Evolutionary conservation across 2,797 vertebrate species (phyloP).

Genomic region (Avahi laniger): DNA sequence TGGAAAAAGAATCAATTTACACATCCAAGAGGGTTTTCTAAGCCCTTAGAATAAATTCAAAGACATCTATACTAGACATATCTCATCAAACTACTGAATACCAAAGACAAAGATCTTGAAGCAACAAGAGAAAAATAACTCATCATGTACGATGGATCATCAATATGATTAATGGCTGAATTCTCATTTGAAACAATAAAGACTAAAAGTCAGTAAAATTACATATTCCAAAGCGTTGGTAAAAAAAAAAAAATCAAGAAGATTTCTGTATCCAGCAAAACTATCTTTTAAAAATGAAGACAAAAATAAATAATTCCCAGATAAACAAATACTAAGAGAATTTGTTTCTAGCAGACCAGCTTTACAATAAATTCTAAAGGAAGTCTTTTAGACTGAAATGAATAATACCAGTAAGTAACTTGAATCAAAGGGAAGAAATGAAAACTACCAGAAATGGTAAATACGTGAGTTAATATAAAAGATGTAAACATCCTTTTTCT

Average conservation of each 20-base stretch:
- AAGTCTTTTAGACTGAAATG: neutral
- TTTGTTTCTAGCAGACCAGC: neutral
- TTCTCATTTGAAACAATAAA: neutral
- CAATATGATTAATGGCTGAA: neutral
- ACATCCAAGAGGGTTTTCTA: neutral
- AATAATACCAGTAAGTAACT: neutral
- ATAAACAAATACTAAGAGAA: neutral
- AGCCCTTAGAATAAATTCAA: neutral
- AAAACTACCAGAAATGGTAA: neutral
- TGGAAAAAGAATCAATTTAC: neutral
- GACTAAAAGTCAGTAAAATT: neutral
- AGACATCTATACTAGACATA: neutral
- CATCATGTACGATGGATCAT: neutral
- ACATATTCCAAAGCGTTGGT: neutral
- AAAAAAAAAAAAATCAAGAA: neutral
- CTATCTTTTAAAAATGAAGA: neutral
- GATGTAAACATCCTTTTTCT: neutral
- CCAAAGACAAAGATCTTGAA: neutral
- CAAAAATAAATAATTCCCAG: neutral
- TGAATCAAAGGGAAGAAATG: neutral
- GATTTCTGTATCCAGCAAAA: neutral
- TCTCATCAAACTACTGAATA: neutral
- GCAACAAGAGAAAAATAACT: neutral
- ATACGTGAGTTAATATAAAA: neutral
- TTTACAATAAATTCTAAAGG: neutral